Conservation (phyloP, 2,888 invertebrate genomes). For the Drosophila ustulata region DNA sequence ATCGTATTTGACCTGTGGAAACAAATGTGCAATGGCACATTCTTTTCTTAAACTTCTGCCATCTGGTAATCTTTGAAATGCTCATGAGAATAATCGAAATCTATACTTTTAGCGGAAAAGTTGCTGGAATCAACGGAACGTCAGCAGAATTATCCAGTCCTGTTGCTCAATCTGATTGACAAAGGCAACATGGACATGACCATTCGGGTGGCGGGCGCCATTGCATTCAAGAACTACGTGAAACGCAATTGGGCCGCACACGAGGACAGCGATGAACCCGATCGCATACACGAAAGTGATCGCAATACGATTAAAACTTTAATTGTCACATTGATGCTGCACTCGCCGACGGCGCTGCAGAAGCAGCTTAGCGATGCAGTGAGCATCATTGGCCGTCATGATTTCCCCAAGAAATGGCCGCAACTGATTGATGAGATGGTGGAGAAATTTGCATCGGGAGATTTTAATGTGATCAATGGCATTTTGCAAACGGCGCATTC, state of each 20-base stretch:
- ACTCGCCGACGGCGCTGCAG: conserved; percentile 95
- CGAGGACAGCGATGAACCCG: conserved; percentile 90
- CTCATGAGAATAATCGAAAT: neutral
- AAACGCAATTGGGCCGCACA: conserved; percentile 95
- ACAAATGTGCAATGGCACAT: neutral
- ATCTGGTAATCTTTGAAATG: neutral
- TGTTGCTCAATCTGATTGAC: conserved; percentile 94
- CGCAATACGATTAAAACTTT: conserved; percentile 92
- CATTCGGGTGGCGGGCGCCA: conserved; percentile 94
- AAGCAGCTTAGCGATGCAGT: conserved; percentile 98
- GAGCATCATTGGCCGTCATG: conserved; percentile 97
- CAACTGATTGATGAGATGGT: conserved; percentile 97
- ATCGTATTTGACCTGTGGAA: neutral
- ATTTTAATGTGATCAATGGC: conserved; percentile 97
- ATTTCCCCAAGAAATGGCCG: conserved; percentile 99
- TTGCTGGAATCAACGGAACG: conserved; percentile 95
- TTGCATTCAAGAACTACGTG: conserved; percentile 98
- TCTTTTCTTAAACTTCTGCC: neutral
- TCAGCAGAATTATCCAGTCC: conserved; percentile 95
- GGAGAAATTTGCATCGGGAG: conserved; percentile 94
- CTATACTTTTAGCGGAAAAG: conserved; percentile 90
- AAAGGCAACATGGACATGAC: conserved; percentile 92
- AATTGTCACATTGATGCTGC: conserved; percentile 96
- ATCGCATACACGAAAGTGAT: conserved; percentile 93
- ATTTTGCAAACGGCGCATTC: conserved; percentile 98